Evolutionary conservation across 92 coral and sea anemone species (phyloP).

Genomic region (Phenganax subtilis): DNA sequence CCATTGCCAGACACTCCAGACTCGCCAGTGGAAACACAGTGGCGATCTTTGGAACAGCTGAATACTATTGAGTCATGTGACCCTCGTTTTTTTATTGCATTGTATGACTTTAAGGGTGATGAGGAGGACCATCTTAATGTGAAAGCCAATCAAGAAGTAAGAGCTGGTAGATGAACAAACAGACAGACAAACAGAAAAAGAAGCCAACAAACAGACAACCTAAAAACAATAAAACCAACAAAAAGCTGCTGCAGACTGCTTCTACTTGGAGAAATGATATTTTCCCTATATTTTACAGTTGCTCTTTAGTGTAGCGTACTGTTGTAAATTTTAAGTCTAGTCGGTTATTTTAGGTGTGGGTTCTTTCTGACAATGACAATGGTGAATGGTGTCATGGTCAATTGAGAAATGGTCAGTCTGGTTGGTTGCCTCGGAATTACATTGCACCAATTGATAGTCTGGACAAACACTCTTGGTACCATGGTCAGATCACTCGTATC

Average conservation of each 20-base stretch:
- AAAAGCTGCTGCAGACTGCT: too few relatives aligned
- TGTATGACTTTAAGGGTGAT: conserved; percentile 84
- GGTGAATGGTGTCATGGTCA: conserved; percentile 94
- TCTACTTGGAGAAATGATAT: too few relatives aligned
- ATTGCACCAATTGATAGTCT: conserved; percentile 87
- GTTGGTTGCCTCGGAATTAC: conserved; percentile 90
- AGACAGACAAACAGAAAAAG: too few relatives aligned
- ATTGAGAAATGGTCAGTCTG: conserved; percentile 77
- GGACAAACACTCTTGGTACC: conserved; percentile 96
- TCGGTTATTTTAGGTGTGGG: conserved; percentile 32
- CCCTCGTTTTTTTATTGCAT: conserved; percentile 71
- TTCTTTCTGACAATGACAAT: conserved; percentile 68
- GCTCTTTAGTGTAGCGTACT: too few relatives aligned
- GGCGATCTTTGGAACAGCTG: conserved; percentile 79
- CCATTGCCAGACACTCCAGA: conserved; percentile 93
- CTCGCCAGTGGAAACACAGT: conserved; percentile 36
- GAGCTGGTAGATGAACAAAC: neutral
- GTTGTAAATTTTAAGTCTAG: too few relatives aligned
- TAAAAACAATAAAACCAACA: too few relatives aligned
- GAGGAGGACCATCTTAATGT: conserved; percentile 81
- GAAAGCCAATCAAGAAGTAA: conserved; percentile 71
- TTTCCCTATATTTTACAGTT: too few relatives aligned
- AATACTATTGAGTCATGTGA: conserved; percentile 54
- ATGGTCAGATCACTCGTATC: conserved; percentile 88
- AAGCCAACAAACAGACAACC: too few relatives aligned